Evolutionary conservation across 2,888 invertebrate genomes (phyloP).

Genomic region (Linyphia triangularis): DNA sequence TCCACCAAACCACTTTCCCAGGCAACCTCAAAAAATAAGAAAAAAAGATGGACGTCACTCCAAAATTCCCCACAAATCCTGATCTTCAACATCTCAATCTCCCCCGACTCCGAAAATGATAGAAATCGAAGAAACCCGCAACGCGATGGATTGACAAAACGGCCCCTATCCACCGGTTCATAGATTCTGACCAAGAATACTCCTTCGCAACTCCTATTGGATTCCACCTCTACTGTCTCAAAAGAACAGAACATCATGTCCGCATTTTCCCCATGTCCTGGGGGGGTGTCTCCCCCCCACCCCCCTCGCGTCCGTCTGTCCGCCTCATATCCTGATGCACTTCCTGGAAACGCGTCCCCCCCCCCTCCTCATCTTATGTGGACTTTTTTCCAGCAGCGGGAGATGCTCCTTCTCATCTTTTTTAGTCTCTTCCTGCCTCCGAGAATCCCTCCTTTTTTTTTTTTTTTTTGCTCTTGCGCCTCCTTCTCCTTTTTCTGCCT

Average conservation of each 20-base stretch:
- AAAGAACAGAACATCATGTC: slow-evolving; percentile 73
- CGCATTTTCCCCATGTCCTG: slow-evolving; percentile 12
- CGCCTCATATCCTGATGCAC: slow-evolving; percentile 75
- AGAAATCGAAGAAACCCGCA: slow-evolving; percentile 59
- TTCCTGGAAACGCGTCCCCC: slow-evolving; percentile 66
- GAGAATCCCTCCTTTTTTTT: slow-evolving; percentile 38
- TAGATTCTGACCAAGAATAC: slow-evolving; percentile 67
- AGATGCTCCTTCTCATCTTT: slow-evolving; percentile 24
- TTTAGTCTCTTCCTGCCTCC: slow-evolving; percentile 61
- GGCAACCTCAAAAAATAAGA: too few relatives aligned
- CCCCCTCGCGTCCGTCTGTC: slow-evolving; percentile 61
- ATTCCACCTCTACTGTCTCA: slow-evolving; percentile 50
- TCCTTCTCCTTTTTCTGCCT: slow-evolving; percentile 30
- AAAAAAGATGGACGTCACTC: slow-evolving; percentile 14
- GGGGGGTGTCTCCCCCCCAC: neutral
- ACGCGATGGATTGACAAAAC: slow-evolving; percentile 71
- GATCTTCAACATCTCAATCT: neutral
- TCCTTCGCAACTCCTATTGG: slow-evolving; percentile 60
- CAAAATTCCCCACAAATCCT: slow-evolving; percentile 4
- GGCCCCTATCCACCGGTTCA: slow-evolving; percentile 71
- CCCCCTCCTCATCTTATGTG: slow-evolving; percentile 11
- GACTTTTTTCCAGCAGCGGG: neutral
- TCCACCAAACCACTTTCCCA: too few relatives aligned
- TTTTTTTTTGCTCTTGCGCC: slow-evolving; percentile 55
- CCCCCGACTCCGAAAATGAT: neutral